A percentile compares a stretch with the other conserved stretches of the same genome.
phyloP scores from a whole-genome alignment of 2,888 invertebrate species.

The Macrophya annulata region DNA sequence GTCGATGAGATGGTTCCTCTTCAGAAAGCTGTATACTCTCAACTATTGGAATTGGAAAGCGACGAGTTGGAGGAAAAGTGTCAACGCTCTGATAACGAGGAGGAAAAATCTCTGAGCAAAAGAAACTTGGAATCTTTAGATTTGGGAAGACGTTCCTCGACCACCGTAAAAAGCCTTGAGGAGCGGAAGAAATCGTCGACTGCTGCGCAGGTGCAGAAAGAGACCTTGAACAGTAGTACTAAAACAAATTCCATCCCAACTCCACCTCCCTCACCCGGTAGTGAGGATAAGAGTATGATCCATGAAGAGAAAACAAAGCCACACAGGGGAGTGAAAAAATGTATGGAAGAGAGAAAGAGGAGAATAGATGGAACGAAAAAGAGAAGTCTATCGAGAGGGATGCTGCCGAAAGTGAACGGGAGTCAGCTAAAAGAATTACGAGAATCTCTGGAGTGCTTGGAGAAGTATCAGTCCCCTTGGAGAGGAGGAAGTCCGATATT shows the following conservation, averaged over 20 bases:
- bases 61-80: neutral
- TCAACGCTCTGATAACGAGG: neutral
- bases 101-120: neutral
- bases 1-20: neutral
- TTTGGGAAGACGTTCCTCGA: neutral
- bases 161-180: neutral
- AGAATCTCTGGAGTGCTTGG: constrained; percentile 22
- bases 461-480: constrained; percentile 5
- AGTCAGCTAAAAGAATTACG: constrained; percentile 1
- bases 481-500: constrained; percentile 27
- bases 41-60: neutral
- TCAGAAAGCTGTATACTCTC: neutral
- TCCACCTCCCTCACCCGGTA: constrained; percentile 15
- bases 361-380: no score
- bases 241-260: constrained; percentile 9
- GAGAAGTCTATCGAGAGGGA: neutral
- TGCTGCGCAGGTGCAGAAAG: neutral
- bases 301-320: neutral
- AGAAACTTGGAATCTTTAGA: neutral
- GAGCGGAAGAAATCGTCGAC: neutral
- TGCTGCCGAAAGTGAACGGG: neutral
- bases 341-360: neutral
- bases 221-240: neutral
- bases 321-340: neutral
- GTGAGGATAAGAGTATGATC: neutral